Conservation (phyloP, 2,113 vertebrate genomes). For the Plestiodon gilberti region DNA sequence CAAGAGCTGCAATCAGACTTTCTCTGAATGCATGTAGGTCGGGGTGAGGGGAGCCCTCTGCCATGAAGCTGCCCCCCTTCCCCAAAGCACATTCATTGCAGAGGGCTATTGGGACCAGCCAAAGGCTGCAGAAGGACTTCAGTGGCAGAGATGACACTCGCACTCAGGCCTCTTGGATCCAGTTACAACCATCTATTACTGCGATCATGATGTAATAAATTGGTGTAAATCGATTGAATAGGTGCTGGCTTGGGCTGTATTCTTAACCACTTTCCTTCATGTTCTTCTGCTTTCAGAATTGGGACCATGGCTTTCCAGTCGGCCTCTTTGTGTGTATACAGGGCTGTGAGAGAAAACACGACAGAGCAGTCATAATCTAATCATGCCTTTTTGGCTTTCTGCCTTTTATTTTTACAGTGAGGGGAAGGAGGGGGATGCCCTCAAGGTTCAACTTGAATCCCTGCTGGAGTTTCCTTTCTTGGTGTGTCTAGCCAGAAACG, state of each 20-base stretch:
- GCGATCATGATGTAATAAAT: no score
- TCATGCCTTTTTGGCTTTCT: slow-evolving; percentile 76
- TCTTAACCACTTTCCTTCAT: slow-evolving; percentile 42
- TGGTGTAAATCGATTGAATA: background rate
- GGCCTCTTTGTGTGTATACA: slow-evolving; percentile 65
- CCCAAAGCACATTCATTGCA: background rate
- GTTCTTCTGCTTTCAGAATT: slow-evolving; percentile 64
- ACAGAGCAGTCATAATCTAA: slow-evolving; percentile 72
- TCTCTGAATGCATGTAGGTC: background rate
- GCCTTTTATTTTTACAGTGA: slow-evolving; percentile 76
- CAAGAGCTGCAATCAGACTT: no score
- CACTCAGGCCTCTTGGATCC: background rate
- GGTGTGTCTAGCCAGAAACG: slow-evolving; percentile 70
- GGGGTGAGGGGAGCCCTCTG: background rate
- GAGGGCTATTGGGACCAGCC: background rate
- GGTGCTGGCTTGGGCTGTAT: background rate
- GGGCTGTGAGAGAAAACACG: slow-evolving; percentile 75
- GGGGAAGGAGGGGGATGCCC: slow-evolving; percentile 48
- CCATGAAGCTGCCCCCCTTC: no score
- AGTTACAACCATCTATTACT: background rate
- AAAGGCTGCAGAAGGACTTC: background rate
- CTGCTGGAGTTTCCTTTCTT: slow-evolving; percentile 74
- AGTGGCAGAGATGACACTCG: background rate
- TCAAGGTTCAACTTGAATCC: slow-evolving; percentile 75
- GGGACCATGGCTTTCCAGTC: slow-evolving; percentile 68